Base-by-base conservation (phyloP, 2,797 vertebrate genomes). In the Nannoperca australis region DNA sequence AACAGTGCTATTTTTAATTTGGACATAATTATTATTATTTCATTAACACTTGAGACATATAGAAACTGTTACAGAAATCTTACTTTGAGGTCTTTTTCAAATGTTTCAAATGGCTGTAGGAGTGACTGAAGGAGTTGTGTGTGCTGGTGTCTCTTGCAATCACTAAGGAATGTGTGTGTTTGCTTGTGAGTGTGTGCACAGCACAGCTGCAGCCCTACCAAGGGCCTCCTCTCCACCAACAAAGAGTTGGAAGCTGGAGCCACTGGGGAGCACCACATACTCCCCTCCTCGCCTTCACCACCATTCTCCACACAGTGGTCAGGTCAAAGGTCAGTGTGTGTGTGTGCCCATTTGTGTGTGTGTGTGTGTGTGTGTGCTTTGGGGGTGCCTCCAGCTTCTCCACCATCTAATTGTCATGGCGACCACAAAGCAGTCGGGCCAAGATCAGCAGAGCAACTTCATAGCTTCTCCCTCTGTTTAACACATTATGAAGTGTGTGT, bases 191-290 rank as follows among this genome's bases (percentile, higher is more conserved):
- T 55, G 75, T 59, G 64, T 44, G 62, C 17, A 20, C 45, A 47
- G 14, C 85, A 90, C 89, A 93, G 91, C 92, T 92, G 91, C 86
- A 86, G 87, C 90, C 79, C 62, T 24, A 76, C 76, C 53, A 71
- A 82, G 79, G 86, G 89, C 89, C 88, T 91, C 89, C 78, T 83
- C 76, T 89, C 63, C 49, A 80, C 76, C 75, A 92, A 93, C 93
- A 94, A 94, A 93, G 91, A 88, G 65, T 83, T 92, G 89, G 90
- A 90, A 83, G 87, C 86, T 73, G 67, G 67, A 89, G 82, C 89
- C 89, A 85, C 89, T 70, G 68, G 86, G 86, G 85, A 82, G 54
- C 72, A 72, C 67, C 79, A 68, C 66, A 66, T 73, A 65, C 74
- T 74, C 85, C 79, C 83, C 72, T 60, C 71, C 42, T 81, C 13